phyloP scores from a whole-genome alignment of 2,113 vertebrate species.

The Ahaetulla prasina region DNA sequence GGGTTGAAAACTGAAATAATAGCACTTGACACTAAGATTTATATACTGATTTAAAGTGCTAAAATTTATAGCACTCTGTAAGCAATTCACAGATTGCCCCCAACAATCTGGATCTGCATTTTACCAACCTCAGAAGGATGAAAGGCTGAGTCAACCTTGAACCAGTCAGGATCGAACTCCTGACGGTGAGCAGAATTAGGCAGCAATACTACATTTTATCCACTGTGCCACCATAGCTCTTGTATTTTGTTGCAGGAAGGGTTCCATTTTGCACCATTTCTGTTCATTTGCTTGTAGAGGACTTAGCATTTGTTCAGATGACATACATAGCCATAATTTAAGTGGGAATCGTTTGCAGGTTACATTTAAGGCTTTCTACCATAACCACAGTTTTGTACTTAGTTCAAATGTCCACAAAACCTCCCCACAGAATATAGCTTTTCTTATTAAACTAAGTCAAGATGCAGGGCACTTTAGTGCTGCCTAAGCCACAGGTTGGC shows the following conservation, averaged over 20 bases:
- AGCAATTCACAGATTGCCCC: neutral
- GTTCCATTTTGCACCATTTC: neutral
- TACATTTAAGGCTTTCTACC: neutral
- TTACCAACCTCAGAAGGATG: neutral
- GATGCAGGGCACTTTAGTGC: neutral
- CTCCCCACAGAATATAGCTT: neutral
- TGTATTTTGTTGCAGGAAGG: neutral
- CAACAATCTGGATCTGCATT: neutral
- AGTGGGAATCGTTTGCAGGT: neutral
- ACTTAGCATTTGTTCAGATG: neutral
- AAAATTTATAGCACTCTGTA: neutral
- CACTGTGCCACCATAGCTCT: neutral
- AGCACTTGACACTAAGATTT: neutral
- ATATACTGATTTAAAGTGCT: neutral
- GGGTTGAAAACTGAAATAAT: neutral
- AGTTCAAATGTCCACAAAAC: neutral
- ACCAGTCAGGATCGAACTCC: neutral
- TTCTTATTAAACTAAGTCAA: neutral
- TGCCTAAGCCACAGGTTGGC: neutral
- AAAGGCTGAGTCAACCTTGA: neutral
- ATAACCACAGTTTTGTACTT: neutral
- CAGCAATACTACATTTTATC: neutral
- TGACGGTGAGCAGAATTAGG: neutral
- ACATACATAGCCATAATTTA: neutral
- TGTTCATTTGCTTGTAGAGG: neutral